Base-by-base conservation (phyloP, 2,113 vertebrate species). In the Chamaea fasciata region DNA sequence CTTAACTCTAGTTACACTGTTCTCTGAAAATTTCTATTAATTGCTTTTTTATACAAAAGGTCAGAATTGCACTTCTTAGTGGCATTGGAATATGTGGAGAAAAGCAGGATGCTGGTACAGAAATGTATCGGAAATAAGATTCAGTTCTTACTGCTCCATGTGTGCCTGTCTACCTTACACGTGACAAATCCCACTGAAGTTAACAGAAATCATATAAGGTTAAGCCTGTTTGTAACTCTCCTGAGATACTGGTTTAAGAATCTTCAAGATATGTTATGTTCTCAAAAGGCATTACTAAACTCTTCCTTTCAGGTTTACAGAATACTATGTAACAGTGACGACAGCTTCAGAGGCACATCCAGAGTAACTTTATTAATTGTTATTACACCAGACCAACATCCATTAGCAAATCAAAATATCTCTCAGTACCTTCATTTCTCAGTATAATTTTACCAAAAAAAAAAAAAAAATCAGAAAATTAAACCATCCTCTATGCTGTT, bases 21-120 rank as follows among this genome's bases (percentile, higher is more conserved):
- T 92, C 91, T 89, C 82, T 93, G 39, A 49, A 52, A 33, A 60
- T 20, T 55, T 74, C 55, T 86, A 0, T 63, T 82, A 19, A 31
- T 90, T 87, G 33, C 26, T 63, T 94, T 83, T 95, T 70, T 56
- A 94, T 65, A 83, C 91, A 92, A 96, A 96, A 96, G 92, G 94
- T 96, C 50, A 82, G 79, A 60, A 87, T 77, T 95, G 96, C 87
- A 94, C 94, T 96, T 95, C 96, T 92, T 94, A 47, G 78, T 80
- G 93, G 92, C 92, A 70, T 92, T 77, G 62, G 71, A 88, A 78
- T 84, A 67, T 68, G 81, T 92, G 85, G 84, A 93, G 87, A 96
- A 93, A 87, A 95, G 94, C 30, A 28, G 42, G 95, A 33, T 88
- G 52, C 85, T 76, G 31, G 80, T 96, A 89, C 68, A 77, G 12